Conservation (phyloP, 2,888 invertebrate species). For the Saturnia pavonia region DNA sequence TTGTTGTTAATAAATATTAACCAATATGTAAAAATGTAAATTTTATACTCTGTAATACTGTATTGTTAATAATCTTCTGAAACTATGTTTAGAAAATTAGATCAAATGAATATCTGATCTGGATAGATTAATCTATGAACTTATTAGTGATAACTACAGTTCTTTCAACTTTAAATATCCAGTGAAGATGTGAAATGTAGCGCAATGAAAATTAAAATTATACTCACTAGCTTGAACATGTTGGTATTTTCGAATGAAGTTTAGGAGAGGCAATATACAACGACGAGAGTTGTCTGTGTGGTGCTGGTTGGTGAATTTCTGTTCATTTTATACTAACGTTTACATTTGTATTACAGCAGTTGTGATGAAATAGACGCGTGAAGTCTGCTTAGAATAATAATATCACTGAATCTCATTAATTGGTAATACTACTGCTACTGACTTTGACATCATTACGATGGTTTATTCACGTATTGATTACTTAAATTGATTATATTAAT, state of each 20-base stretch:
- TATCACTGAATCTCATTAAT: slow-evolving; percentile 10
- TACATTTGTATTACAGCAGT: slow-evolving; percentile 6
- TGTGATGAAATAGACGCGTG: background rate
- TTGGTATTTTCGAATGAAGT: slow-evolving; percentile 25
- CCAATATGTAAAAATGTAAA: too few species aligned
- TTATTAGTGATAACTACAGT: background rate
- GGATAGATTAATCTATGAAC: background rate
- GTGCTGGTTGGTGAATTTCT: slow-evolving; percentile 26
- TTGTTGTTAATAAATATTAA: too few species aligned
- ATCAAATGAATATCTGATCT: background rate
- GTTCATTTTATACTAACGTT: slow-evolving; percentile 22
- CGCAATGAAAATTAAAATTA: background rate
- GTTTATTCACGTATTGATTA: background rate
- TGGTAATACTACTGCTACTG: background rate
- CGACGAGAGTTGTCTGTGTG: slow-evolving; percentile 29
- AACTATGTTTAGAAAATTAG: background rate
- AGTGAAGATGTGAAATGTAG: background rate
- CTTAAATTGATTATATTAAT: background rate
- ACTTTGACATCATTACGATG: background rate
- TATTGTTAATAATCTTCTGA: background rate
- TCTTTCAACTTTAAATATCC: background rate
- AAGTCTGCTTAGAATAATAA: slow-evolving; percentile 12
- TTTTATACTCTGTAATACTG: too few species aligned
- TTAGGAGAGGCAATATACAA: slow-evolving; percentile 23
- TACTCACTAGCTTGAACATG: slow-evolving; percentile 76